phyloP scores from a whole-genome alignment of 2,113 vertebrate genomes.

The Dipodomys merriami region DNA sequence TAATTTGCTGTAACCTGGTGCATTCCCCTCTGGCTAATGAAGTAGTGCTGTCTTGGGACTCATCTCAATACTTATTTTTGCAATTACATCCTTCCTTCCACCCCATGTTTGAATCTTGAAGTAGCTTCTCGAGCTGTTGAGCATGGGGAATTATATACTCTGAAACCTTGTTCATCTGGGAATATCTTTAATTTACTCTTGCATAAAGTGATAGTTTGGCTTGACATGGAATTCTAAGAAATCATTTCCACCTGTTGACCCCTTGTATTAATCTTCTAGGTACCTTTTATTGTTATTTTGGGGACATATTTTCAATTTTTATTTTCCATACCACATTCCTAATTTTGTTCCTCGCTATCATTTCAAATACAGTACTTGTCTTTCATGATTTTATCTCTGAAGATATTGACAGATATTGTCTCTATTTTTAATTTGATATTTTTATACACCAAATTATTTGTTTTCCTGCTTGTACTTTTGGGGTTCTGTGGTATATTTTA shows the following conservation, averaged over 20 bases:
- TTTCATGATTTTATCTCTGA: neutral
- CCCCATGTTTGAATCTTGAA: neutral
- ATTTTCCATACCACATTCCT: neutral
- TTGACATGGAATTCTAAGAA: neutral
- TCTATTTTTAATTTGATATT: neutral
- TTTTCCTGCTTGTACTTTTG: slow-evolving; percentile 52
- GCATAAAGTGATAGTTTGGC: neutral
- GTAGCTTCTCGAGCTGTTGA: neutral
- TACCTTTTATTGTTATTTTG: slow-evolving; percentile 18
- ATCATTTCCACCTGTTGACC: neutral
- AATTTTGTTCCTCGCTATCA: neutral
- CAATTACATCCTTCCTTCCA: neutral
- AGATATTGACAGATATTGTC: neutral
- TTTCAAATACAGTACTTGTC: neutral
- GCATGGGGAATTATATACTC: neutral
- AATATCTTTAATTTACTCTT: neutral
- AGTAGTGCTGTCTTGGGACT: neutral
- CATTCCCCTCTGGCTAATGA: neutral
- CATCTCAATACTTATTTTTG: neutral
- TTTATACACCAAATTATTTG: neutral
- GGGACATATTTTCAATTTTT: slow-evolving; percentile 1
- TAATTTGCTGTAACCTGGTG: neutral
- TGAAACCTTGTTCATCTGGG: neutral
- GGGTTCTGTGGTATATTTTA: slow-evolving; percentile 24
- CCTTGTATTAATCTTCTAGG: neutral